These are phyloP conservation scores for Erebia palarica DNA, from an alignment of 2,888 invertebrate species.

Conservation along the genomic window DNA sequence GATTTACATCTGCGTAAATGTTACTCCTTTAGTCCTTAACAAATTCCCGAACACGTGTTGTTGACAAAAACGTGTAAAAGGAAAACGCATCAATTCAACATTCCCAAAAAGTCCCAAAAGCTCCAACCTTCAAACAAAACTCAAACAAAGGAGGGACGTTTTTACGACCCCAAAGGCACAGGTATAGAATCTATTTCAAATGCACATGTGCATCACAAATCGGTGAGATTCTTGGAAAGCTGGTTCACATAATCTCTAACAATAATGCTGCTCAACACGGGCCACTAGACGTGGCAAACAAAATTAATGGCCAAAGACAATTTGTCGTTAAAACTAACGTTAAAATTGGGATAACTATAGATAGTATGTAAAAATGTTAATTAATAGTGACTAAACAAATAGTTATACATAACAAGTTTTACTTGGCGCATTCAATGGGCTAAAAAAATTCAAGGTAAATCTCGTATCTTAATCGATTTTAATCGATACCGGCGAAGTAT, in stretches of 20 bases:
- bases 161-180: conserved; percentile 44
- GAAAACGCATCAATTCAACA: conserved; percentile 21
- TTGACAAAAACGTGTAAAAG: conserved; percentile 22
- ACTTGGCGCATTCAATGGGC: no score
- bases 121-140: conserved; percentile 26
- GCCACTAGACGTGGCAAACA: background rate
- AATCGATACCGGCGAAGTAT: no score
- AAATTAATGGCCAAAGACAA: background rate
- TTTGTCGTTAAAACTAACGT: no score
- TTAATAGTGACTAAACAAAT: no score
- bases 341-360: no score
- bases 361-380: no score
- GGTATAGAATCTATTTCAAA: conserved; percentile 55
- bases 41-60: background rate
- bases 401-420: no score
- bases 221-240: conserved; percentile 58
- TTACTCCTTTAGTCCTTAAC: conserved; percentile 6
- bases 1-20: background rate
- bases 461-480: no score
- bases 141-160: conserved; percentile 29
- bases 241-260: conserved; percentile 20
- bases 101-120: conserved; percentile 21
- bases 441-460: no score
- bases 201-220: conserved; percentile 62
- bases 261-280: background rate